A percentile compares a stretch with the other conserved stretches of the same genome.
Conservation (phyloP, 2,888 invertebrate species). For the Anoplius nigerrimus region DNA sequence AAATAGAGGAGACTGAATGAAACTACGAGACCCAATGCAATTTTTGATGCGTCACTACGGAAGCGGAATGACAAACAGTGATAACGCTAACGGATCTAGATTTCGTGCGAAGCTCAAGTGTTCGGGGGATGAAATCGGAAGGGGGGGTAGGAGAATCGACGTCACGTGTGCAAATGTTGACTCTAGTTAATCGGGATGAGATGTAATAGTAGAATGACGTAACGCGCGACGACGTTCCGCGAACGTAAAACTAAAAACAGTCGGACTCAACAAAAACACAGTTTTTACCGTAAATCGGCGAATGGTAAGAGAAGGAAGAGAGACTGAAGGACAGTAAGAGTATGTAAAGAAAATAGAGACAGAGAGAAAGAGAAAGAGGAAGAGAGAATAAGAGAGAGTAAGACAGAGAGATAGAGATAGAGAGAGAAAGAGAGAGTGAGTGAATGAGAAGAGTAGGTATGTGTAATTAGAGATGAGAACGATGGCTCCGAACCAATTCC, state of each 20-base stretch:
- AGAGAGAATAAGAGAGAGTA: conserved; percentile 11
- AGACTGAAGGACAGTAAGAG: conserved; percentile 2
- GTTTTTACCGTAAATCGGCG: conserved; percentile 1
- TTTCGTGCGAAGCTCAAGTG: conserved; percentile 14
- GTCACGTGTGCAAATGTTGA: background rate
- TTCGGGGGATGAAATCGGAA: conserved; percentile 2
- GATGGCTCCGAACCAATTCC: too few relatives aligned
- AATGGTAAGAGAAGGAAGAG: conserved; percentile 23
- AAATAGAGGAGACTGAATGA: too few relatives aligned
- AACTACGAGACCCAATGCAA: background rate
- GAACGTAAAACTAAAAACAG: background rate
- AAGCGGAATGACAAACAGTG: too few relatives aligned
- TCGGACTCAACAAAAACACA: background rate
- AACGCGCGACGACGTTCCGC: background rate
- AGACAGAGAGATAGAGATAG: conserved; percentile 8
- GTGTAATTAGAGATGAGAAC: conserved; percentile 16
- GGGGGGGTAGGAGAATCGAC: background rate
- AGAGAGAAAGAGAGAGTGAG: background rate
- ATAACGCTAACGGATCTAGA: too few relatives aligned
- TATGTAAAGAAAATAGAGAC: conserved; percentile 12
- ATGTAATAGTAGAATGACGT: background rate
- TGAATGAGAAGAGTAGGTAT: conserved; percentile 4
- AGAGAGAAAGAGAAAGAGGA: conserved; percentile 31
- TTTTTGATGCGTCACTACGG: conserved; percentile 2
- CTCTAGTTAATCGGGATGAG: background rate